phyloP scores from a whole-genome alignment of 2,888 invertebrate genomes.

The Nycteola revayana region DNA sequence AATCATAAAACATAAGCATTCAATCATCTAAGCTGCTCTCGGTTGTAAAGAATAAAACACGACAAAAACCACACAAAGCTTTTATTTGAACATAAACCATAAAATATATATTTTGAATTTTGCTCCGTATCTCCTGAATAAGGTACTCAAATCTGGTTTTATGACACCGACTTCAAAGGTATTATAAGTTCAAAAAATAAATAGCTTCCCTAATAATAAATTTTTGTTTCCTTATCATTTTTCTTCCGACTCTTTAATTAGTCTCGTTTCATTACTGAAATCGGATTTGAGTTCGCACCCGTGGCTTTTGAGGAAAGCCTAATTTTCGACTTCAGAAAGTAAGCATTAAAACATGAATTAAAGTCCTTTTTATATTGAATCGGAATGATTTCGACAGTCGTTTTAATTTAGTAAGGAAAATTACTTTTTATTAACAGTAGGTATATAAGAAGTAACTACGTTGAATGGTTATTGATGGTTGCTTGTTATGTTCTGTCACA shows the following conservation, averaged over 20 bases:
- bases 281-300: slow-evolving; percentile 68
- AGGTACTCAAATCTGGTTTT: slow-evolving; percentile 1
- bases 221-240: slow-evolving; percentile 54
- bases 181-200: slow-evolving; percentile 37
- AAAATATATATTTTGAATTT: too few relatives aligned
- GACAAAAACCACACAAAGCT: too few relatives aligned
- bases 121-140: too few relatives aligned
- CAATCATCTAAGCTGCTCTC: too few relatives aligned
- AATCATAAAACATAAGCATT: too few relatives aligned
- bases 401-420: too few relatives aligned
- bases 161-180: slow-evolving; percentile 25
- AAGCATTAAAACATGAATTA: slow-evolving; percentile 37
- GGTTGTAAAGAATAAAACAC: too few relatives aligned
- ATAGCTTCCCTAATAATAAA: slow-evolving; percentile 42
- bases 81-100: too few relatives aligned
- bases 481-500: too few relatives aligned
- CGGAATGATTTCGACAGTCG: slow-evolving; percentile 19
- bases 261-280: slow-evolving; percentile 69
- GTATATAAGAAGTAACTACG: too few relatives aligned
- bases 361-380: slow-evolving; percentile 35
- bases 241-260: slow-evolving; percentile 65
- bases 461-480: too few relatives aligned
- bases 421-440: too few relatives aligned
- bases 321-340: slow-evolving; percentile 44
- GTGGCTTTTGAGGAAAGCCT: slow-evolving; percentile 57